A percentile compares a stretch with the other conserved stretches of the same genome.
Conservation (phyloP, 2,113 vertebrate genomes). For the Eupsittula cactorum region DNA sequence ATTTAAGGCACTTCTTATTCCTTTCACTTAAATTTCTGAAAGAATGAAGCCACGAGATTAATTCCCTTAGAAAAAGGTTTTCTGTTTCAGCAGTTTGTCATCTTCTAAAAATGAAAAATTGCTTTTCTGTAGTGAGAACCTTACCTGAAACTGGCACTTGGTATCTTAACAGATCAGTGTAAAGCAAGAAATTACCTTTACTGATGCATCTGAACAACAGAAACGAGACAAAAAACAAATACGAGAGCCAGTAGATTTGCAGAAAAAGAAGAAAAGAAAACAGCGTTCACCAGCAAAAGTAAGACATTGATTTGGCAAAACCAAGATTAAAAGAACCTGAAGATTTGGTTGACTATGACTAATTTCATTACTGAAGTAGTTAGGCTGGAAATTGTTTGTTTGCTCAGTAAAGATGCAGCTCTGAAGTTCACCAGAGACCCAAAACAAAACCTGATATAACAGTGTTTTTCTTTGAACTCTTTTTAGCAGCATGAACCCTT, state of each 20-base stretch:
- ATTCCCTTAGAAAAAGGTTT: conserved; percentile 61
- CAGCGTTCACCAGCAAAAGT: conserved; percentile 98
- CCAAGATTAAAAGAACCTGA: conserved; percentile 62
- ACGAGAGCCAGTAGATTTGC: conserved; percentile 88
- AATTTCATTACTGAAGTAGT: conserved; percentile 70
- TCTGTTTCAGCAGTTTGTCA: conserved; percentile 69
- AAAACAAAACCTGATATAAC: conserved; percentile 61
- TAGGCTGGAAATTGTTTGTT: conserved; percentile 72
- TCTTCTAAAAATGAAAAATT: conserved; percentile 71
- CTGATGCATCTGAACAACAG: conserved; percentile 85
- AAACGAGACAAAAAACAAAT: conserved; percentile 92
- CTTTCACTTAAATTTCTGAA: conserved; percentile 68
- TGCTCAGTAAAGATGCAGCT: conserved; percentile 67
- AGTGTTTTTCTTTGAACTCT: conserved; percentile 66
- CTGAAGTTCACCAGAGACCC: conserved; percentile 64
- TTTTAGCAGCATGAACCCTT: conserved; percentile 65
- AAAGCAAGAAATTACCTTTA: conserved; percentile 96
- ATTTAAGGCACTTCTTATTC: conserved; percentile 43
- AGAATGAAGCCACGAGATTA: conserved; percentile 59
- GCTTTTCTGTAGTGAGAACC: conserved; percentile 68
- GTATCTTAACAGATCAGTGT: conserved; percentile 88
- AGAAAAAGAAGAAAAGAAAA: conserved; percentile 98
- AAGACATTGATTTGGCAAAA: conserved; percentile 75
- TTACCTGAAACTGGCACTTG: conserved; percentile 76
- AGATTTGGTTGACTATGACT: conserved; percentile 70